Evolutionary conservation across 2,888 invertebrate genomes (phyloP), one percentile per base, ranked within the genome.

Genomic region (Micoletzkya japonica): DNA sequence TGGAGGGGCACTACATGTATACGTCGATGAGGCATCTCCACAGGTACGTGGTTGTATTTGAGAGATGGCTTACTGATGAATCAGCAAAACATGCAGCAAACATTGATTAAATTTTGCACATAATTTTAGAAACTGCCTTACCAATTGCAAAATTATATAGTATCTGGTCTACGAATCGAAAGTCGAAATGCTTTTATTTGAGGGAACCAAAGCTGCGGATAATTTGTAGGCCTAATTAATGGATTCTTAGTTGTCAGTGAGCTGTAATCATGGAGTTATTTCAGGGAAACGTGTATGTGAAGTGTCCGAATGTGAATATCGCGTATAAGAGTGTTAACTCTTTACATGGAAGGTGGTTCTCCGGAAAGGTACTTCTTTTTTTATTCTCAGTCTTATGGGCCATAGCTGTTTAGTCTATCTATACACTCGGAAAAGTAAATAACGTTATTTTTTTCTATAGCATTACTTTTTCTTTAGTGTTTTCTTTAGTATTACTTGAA

Each of bases 261-360:
- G n/a, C n/a, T n/a, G n/a, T n/a, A n/a, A n/a, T n/a, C n/a, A n/a
- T n/a, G n/a, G n/a, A n/a, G n/a, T n/a, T n/a, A n/a, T n/a, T 64
- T 14, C 54, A 66, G 52, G 98, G 98, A 60, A 96, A 96, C 86
- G 96, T 98, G 4, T 98, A 98, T 87, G 95, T 97, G 61, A 99
- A 99, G 87, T 97, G 97, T 88, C 95, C 96, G 0, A 93, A 94
- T 69, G 95, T 97, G 83, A 91, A 94, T 1, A 94, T 95, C 0
- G 96, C 97, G 0, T 94, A 94, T 14, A 92, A 95, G 6, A 94
- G 96, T 0, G 97, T 98, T 10, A 94, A 94, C 88, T 92, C 95
- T 0, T 89, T 98, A 67, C 97, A 98, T 87, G 98, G 98, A 4
- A 90, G 98, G 72, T 97, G 95, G 93, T 97, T 97, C 89, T 95